phyloP scores from a whole-genome alignment of 1,140 invertebrate species.

The Hyposmocoma kahamanoa region DNA sequence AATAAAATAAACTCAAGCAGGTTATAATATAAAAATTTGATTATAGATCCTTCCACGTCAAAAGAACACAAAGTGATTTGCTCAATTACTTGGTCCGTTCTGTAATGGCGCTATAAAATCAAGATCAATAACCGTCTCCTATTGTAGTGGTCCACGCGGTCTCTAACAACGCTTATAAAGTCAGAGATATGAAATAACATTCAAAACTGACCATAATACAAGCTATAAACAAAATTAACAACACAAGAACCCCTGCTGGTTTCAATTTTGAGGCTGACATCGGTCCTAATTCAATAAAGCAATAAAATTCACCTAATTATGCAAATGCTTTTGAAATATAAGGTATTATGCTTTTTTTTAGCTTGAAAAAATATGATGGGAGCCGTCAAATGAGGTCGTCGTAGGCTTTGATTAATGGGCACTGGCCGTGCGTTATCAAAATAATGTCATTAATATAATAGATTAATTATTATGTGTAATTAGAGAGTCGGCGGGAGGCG shows the following conservation, averaged over 20 bases:
- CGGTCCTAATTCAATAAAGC: constrained; percentile 73
- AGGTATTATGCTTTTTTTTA: constrained; percentile 56
- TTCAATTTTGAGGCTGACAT: constrained; percentile 71
- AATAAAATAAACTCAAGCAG: not conserved
- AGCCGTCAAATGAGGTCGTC: constrained; percentile 45
- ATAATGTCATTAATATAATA: constrained; percentile 42
- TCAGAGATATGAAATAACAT: constrained; percentile 62
- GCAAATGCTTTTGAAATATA: constrained; percentile 69
- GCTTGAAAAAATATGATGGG: constrained; percentile 54
- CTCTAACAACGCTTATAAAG: constrained; percentile 61
- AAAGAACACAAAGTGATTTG: constrained; percentile 5
- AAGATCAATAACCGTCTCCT: constrained; percentile 58
- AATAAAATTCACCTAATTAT: constrained; percentile 74
- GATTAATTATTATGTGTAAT: constrained; percentile 37
- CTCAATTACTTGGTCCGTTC: constrained; percentile 1
- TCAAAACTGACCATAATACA: constrained; percentile 64
- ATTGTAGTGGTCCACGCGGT: constrained; percentile 59
- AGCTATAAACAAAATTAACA: constrained; percentile 73
- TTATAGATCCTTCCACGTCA: not conserved
- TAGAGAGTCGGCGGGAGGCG: constrained; percentile 28
- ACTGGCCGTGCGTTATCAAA: constrained; percentile 20
- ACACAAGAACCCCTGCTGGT: constrained; percentile 63
- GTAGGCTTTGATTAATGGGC: constrained; percentile 50
- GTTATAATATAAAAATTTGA: not conserved
- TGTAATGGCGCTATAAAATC: constrained; percentile 50